These are phyloP conservation scores for Hippasteria phrygiana DNA, from an alignment of 53 echinoderm and acorn worm genomes.

Conservation along the genomic window DNA sequence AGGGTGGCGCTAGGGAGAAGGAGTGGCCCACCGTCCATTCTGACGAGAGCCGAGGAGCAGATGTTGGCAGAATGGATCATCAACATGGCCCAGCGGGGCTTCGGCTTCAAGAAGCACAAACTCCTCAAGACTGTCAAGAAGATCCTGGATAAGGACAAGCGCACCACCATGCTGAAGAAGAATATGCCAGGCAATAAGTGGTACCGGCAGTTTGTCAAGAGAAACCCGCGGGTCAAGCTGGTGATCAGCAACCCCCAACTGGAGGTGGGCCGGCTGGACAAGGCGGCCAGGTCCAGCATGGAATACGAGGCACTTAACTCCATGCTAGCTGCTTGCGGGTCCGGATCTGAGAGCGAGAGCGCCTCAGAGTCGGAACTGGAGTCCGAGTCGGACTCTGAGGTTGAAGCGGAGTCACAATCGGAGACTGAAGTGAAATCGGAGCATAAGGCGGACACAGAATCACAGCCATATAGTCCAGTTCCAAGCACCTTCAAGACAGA, in stretches of 20 bases:
- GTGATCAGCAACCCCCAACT: slow-evolving; percentile 17
- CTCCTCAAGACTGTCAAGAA: slow-evolving; percentile 61
- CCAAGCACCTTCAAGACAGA: background rate
- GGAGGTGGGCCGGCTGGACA: background rate
- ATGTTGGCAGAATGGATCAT: slow-evolving; percentile 55
- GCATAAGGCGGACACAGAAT: background rate
- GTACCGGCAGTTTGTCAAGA: slow-evolving; percentile 59
- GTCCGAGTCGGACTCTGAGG: background rate
- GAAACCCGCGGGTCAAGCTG: slow-evolving; percentile 37
- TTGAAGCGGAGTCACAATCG: background rate
- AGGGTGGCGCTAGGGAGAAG: slow-evolving; percentile 41
- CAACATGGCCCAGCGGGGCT: slow-evolving; percentile 55
- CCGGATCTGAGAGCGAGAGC: background rate
- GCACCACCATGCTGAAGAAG: slow-evolving; percentile 37
- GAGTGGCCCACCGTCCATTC: slow-evolving; percentile 55
- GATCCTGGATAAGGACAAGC: slow-evolving; percentile 63
- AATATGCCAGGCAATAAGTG: slow-evolving; percentile 68
- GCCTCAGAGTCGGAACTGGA: slow-evolving; percentile 18
- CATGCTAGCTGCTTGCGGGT: slow-evolving; percentile 1
- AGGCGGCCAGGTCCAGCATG: background rate
- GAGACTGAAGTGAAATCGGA: slow-evolving; percentile 11
- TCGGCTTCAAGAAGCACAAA: slow-evolving; percentile 42
- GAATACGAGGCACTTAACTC: slow-evolving; percentile 15
- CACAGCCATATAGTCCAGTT: background rate
- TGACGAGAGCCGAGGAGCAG: slow-evolving; percentile 49